These are phyloP conservation scores for Drosophila melanica DNA, from an alignment of 1,140 invertebrate species.

Conservation along the genomic window DNA sequence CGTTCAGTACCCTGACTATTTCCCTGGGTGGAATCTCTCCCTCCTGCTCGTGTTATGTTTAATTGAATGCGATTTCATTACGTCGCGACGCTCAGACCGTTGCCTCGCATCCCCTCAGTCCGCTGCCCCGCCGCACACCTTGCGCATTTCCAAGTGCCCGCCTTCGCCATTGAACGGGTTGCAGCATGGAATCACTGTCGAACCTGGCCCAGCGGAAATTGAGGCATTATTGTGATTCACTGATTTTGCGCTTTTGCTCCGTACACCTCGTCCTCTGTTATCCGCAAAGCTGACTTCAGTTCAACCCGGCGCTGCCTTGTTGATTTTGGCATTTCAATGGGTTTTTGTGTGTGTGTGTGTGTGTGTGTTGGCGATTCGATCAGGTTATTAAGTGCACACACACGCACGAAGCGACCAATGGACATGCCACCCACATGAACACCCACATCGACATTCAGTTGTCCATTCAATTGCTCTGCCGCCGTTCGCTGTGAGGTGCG, in stretches of 20 bases:
- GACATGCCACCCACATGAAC: neutral
- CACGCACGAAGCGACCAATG: constrained; percentile 36
- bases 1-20: constrained; percentile 3
- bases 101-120: neutral
- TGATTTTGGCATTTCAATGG: constrained; percentile 81
- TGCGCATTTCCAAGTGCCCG: constrained; percentile 32
- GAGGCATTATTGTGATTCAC: constrained; percentile 81
- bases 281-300: constrained; percentile 12
- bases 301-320: constrained; percentile 57
- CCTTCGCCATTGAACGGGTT: constrained; percentile 49
- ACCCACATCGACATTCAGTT: constrained; percentile 39
- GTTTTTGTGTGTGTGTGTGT: constrained; percentile 77
- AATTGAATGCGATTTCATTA: constrained; percentile 81
- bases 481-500: constrained; percentile 73
- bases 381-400: constrained; percentile 80
- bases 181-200: constrained; percentile 14
- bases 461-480: constrained; percentile 72
- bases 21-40: constrained; percentile 1
- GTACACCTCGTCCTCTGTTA: constrained; percentile 2
- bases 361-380: constrained; percentile 77
- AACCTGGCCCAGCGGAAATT: constrained; percentile 70
- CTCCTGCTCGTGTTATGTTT: constrained; percentile 63
- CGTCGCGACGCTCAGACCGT: constrained; percentile 32
- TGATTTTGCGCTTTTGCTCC: constrained; percentile 70
- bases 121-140: no score